Evolutionary conservation across 2,113 vertebrate genomes (phyloP).

Genomic region (Amia ocellicauda): DNA sequence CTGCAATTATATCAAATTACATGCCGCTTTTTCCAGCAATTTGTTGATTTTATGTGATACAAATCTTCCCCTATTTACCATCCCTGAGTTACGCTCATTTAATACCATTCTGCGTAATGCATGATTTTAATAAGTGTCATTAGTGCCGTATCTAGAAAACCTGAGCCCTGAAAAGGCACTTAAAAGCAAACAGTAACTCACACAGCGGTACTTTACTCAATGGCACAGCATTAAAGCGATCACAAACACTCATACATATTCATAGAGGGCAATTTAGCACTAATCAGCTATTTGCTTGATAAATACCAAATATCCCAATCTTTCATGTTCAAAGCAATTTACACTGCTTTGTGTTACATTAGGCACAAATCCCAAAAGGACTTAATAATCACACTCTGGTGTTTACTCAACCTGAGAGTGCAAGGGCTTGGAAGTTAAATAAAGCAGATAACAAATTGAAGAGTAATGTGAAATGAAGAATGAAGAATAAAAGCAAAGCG

Average conservation of each 20-base stretch:
- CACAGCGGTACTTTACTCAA: slow-evolving; percentile 11
- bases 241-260: slow-evolving; percentile 29
- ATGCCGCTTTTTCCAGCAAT: no score
- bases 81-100: neutral
- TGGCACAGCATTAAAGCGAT: slow-evolving; percentile 2
- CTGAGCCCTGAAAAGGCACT: neutral
- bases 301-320: slow-evolving; percentile 20
- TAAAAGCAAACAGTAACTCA: neutral
- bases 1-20: no score
- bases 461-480: no score
- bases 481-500: no score
- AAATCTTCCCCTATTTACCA: neutral
- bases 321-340: slow-evolving; percentile 26
- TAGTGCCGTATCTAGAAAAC: neutral
- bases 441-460: no score
- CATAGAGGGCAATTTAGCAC: slow-evolving; percentile 22
- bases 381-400: no score
- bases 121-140: slow-evolving; percentile 4
- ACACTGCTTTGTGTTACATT: slow-evolving; percentile 31
- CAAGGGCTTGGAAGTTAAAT: no score
- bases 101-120: neutral
- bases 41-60: neutral
- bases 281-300: slow-evolving; percentile 25
- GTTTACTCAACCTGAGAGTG: no score
- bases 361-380: slow-evolving; percentile 17